Percentiles rank a stretch among this genome's conserved stretches.
phyloP scores from a whole-genome alignment of 2,113 vertebrate species.

The Scolopax mira region DNA sequence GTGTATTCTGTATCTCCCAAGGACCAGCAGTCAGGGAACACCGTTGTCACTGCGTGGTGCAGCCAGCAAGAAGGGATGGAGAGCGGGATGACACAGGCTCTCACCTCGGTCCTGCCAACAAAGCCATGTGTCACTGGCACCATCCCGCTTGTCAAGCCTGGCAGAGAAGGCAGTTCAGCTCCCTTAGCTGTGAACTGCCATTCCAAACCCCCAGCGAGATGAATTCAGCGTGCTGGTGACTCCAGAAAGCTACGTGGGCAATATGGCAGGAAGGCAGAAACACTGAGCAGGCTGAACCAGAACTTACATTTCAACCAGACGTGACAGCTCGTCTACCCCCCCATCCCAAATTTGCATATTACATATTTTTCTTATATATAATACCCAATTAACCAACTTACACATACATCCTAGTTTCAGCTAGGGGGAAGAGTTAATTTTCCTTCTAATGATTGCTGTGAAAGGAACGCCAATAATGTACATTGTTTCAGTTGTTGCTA shows the following conservation, averaged over 20 bases:
- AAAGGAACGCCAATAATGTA: not conserved
- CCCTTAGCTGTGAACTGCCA: not conserved
- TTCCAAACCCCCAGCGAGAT: no score
- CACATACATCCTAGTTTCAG: not conserved
- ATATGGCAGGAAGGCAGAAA: not conserved
- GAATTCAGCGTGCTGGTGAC: not conserved
- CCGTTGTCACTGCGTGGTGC: fast-evolving
- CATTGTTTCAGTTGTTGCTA: not conserved
- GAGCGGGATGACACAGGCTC: not conserved
- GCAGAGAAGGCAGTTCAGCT: not conserved
- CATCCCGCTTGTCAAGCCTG: fast-evolving
- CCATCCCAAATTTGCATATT: not conserved
- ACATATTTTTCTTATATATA: not conserved
- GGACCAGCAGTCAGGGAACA: not conserved
- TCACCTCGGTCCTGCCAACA: fast-evolving
- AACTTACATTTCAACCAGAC: not conserved
- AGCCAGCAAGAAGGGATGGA: not conserved
- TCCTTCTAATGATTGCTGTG: not conserved
- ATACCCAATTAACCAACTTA: not conserved
- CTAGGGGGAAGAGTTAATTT: not conserved
- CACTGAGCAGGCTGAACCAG: not conserved
- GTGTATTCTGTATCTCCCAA: fast-evolving
- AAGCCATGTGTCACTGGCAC: not conserved
- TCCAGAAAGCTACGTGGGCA: not conserved
- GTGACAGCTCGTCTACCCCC: not conserved